Base-by-base conservation (phyloP, 2,113 vertebrate genomes). In the Chionodraco myersi region DNA sequence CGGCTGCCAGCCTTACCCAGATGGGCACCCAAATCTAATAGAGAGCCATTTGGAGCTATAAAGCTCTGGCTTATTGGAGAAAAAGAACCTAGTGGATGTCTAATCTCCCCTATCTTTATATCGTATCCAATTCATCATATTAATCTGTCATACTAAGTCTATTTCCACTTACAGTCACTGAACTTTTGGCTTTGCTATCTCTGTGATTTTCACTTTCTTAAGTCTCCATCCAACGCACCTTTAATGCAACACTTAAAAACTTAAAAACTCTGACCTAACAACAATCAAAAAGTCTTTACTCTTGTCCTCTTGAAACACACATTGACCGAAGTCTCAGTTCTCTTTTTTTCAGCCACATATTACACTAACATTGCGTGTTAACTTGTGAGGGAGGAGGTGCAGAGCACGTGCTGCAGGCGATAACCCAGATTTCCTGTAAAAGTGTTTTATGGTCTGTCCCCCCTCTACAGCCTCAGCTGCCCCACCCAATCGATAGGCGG, bases 11-110 rank as follows among this genome's bases (percentile, higher is more conserved):
- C 75, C 86, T 89, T 91, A 82, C 91, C 86, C 92, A 93, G 91
- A 93, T 92, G 89, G 92, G 89, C 73, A 92, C 84, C 85, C 80
- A 92, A 94, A 94, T 94, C 92, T 89, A 94, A 94, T 93, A 91
- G 86, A 91, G 85, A 92, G 83, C 90, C 91, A 91, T 94, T 93
- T 93, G 86, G 86, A 92, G 90, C 88, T 77, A 87, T 86, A 90
- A 88, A 91, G 84, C 87, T 70, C 79, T 23, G 72, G 89, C 84
- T 92, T 91, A 90, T 83, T 88, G 88, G 80, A 87, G 83, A 87
- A 88, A 86, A 87, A 81, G 79, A 88, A 91, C 75, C 78, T 60
- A 82, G 83, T 69, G 81, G 80, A 90, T 72, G 86, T 90, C 84
- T 88, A 89, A 91, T 92, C 89, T 89, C 75, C 62, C 62, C 59